Evolutionary conservation across 1,140 invertebrate genomes (phyloP).

Genomic region (Acromyrmex charruanus): DNA sequence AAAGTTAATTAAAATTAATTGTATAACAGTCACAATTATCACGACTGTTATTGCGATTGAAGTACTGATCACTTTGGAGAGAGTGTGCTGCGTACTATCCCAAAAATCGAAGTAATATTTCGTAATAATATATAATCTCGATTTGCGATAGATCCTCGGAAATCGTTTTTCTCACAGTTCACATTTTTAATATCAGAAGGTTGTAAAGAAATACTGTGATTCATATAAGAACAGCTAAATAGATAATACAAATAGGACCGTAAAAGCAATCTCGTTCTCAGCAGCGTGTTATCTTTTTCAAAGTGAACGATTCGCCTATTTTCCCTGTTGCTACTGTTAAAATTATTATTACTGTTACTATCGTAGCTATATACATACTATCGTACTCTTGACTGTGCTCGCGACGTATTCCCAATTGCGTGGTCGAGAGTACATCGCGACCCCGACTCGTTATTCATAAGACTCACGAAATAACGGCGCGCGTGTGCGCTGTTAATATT

Average conservation of each 20-base stretch:
- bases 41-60: slow-evolving; percentile 23
- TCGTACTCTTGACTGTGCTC: neutral
- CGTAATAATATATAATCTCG: neutral
- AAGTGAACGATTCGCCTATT: slow-evolving; percentile 28
- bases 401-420: slow-evolving; percentile 9
- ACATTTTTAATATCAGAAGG: neutral
- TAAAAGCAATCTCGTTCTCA: slow-evolving; percentile 13
- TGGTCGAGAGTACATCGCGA: slow-evolving; percentile 22
- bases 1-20: slow-evolving; percentile 62
- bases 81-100: neutral
- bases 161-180: neutral
- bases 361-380: slow-evolving; percentile 13
- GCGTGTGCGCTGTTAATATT: slow-evolving; percentile 66
- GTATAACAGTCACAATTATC: slow-evolving; percentile 25
- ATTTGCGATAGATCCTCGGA: neutral
- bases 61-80: neutral
- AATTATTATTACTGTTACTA: slow-evolving; percentile 34
- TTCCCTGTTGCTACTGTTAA: slow-evolving; percentile 25
- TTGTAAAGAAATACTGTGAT: slow-evolving; percentile 37
- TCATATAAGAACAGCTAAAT: slow-evolving; percentile 5
- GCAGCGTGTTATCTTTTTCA: slow-evolving; percentile 10
- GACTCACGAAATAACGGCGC: slow-evolving; percentile 52
- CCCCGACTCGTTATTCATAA: slow-evolving; percentile 57
- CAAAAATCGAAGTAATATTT: slow-evolving; percentile 4
- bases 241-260: slow-evolving; percentile 4